Conservation (phyloP, 2,888 invertebrate species). For the Ophion obscuratus region DNA sequence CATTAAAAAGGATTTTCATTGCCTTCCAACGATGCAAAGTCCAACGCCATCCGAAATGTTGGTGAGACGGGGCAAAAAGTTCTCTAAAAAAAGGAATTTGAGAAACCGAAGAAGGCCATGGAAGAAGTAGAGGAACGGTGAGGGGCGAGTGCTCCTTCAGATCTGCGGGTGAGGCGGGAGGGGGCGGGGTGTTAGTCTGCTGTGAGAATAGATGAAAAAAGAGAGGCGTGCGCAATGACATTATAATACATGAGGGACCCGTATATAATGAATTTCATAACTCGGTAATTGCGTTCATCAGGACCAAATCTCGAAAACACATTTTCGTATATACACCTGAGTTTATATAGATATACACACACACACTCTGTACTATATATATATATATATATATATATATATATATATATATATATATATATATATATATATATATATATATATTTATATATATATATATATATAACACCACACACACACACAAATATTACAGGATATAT, state of each 20-base stretch:
- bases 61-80: conserved; percentile 53
- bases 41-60: conserved; percentile 2
- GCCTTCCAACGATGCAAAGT: background rate
- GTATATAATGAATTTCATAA: conserved; percentile 52
- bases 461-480: no score
- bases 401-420: no score
- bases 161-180: no score
- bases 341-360: background rate
- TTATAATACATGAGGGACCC: conserved; percentile 27
- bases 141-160: no score
- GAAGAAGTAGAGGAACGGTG: no score
- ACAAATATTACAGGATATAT: conserved; percentile 10
- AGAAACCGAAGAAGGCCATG: background rate
- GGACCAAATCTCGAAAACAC: conserved; percentile 30
- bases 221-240: conserved; percentile 19
- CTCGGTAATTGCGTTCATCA: conserved; percentile 50
- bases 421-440: background rate
- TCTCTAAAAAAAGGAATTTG: conserved; percentile 15
- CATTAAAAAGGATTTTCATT: background rate
- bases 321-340: conserved; percentile 10
- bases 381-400: background rate
- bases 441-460: no score
- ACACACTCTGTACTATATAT: no score
- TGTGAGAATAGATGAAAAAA: conserved; percentile 37
- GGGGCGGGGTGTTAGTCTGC: background rate